Evolutionary conservation across 1,140 invertebrate species (phyloP), one percentile per base, ranked within the genome.

Genomic region (Musca domestica): DNA sequence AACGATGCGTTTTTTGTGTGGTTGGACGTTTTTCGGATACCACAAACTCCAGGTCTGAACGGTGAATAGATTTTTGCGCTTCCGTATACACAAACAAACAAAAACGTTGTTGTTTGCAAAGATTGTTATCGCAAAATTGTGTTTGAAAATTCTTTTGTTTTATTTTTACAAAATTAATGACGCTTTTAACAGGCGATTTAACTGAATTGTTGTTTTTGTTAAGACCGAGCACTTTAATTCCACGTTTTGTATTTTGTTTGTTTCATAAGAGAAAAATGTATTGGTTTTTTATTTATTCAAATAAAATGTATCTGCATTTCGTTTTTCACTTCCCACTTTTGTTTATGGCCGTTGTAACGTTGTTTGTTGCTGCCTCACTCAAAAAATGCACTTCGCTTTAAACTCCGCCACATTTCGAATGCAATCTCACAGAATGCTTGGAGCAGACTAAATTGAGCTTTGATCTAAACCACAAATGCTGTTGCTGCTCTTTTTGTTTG

Each of bases 41-140:
- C 34, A n/a, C n/a, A 41, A 41, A 41, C 34, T 41, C 34, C 34
- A 41, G 10, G 34, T 41, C 34, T 41, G 5, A 41, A 41, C 34
- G 34, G 4, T 27, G 7, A 19, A 61, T 30, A 61, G 9, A 61
- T 19, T 61, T 61, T 61, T 34, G 56, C 56, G 56, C 56, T 61
- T 61, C 56, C 56, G 56, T 34, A 41, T 61, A 61, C 27, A 61
- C 14, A 61, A 23, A 27, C 9, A 27, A 25, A 56, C 52, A 54
- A 23, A 10, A 51, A 51, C 12, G 17, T 51, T 19, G 20, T 51
- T 51, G 34, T 34, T 61, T 61, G 17, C n/a, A 41, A 61, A 61
- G 56, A 61, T 61, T 61, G 30, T 61, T 61, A 61, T 61, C 56
- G n/a, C 30, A 19, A 34, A 56, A 56, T n/a, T 56, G 10, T 56